Conservation (phyloP, 1,140 invertebrate species). For the Neotoxoptera formosana region DNA sequence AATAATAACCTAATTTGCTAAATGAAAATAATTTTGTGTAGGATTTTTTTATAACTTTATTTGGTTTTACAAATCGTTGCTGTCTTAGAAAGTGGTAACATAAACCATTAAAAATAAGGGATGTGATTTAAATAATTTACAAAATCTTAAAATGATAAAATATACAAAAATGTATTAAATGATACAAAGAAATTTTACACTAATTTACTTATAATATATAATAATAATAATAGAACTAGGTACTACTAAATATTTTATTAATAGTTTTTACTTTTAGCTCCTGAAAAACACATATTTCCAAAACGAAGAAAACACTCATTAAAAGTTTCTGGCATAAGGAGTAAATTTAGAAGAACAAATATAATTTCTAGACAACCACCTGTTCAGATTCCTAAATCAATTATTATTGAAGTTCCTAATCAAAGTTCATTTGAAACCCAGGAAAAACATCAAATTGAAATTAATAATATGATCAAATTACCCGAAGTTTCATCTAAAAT, state of each 20-base stretch:
- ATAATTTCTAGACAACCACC: neutral
- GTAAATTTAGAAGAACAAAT: conserved; percentile 27
- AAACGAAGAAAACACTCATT: conserved; percentile 5
- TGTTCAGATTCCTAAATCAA: neutral
- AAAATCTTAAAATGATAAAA: too few species aligned
- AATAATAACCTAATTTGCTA: too few species aligned
- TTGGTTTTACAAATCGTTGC: too few species aligned
- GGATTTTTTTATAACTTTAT: too few species aligned
- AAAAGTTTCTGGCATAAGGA: neutral
- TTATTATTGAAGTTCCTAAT: conserved; percentile 53
- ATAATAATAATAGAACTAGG: neutral
- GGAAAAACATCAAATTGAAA: neutral
- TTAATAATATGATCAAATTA: conserved; percentile 9
- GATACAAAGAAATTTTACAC: too few species aligned
- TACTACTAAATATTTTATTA: neutral
- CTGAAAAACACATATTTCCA: conserved; percentile 37
- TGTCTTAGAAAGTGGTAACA: too few species aligned
- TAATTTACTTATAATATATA: too few species aligned
- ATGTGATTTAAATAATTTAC: too few species aligned
- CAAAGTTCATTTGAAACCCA: conserved; percentile 50
- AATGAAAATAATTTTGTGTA: too few species aligned
- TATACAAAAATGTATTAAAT: too few species aligned
- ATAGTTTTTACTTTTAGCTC: conserved; percentile 1
- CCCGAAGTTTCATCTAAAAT: neutral
- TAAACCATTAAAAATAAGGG: too few species aligned